A percentile compares a stretch with the other conserved stretches of the same genome.
These are phyloP conservation scores for Aspidiotus rigidus DNA, from an alignment of 2,888 invertebrate genomes.

Conservation along the genomic window DNA sequence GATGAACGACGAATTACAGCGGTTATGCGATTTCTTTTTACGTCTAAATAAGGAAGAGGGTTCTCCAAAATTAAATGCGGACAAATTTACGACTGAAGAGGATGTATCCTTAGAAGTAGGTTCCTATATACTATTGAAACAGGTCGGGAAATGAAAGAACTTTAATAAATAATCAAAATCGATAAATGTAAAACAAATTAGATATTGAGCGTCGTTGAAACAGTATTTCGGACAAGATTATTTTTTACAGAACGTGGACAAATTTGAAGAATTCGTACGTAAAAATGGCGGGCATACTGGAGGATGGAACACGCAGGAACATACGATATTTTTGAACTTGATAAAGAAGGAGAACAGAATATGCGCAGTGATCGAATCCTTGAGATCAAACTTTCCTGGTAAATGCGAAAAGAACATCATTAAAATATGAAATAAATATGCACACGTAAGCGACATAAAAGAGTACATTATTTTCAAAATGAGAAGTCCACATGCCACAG, in stretches of 20 bases:
- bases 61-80: not conserved
- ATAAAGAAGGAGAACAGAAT: slow-evolving; percentile 23
- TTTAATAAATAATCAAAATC: not conserved
- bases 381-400: slow-evolving; percentile 30
- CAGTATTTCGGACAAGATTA: not conserved
- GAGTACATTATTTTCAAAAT: not conserved
- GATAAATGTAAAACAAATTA: not conserved
- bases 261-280: slow-evolving; percentile 21
- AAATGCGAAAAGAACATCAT: not conserved
- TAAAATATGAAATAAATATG: too few relatives aligned
- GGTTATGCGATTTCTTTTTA: slow-evolving; percentile 22
- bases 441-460: not conserved
- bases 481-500: not conserved
- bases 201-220: too few relatives aligned
- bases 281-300: slow-evolving; percentile 26
- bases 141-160: slow-evolving; percentile 1
- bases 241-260: slow-evolving; percentile 21
- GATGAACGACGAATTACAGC: slow-evolving; percentile 20
- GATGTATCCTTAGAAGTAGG: slow-evolving; percentile 9
- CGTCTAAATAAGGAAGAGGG: slow-evolving; percentile 6
- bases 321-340: slow-evolving; percentile 17
- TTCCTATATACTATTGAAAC: not conserved
- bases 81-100: not conserved
- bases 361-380: slow-evolving; percentile 7
- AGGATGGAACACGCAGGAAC: slow-evolving; percentile 26